These are phyloP conservation scores for Chrysolina oricalcia DNA, from an alignment of 2,888 invertebrate species.

Conservation along the genomic window DNA sequence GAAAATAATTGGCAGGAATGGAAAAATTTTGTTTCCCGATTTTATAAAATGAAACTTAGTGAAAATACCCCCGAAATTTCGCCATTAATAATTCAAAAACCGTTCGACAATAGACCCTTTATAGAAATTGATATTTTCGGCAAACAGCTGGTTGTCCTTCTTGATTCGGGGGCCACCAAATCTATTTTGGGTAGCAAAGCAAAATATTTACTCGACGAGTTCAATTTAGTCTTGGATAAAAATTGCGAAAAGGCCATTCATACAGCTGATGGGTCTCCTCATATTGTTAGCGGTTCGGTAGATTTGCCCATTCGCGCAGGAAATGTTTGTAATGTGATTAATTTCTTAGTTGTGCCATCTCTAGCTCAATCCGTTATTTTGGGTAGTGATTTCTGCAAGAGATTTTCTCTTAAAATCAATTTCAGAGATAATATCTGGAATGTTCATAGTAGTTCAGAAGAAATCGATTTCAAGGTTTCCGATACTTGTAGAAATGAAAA, in stretches of 20 bases:
- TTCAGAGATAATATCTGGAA: conserved; percentile 29
- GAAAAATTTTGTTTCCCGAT: background rate
- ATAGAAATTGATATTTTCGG: conserved; percentile 29
- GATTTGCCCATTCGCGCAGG: conserved; percentile 20
- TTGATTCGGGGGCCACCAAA: conserved; percentile 28
- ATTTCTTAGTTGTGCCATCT: conserved; percentile 29
- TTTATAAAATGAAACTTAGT: conserved; percentile 7
- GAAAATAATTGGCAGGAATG: conserved; percentile 30
- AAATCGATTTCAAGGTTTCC: background rate
- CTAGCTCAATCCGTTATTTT: conserved; percentile 21
- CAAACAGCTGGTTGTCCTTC: conserved; percentile 12
- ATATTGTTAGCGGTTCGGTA: conserved; percentile 15
- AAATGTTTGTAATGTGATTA: conserved; percentile 31
- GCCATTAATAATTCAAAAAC: conserved; percentile 17
- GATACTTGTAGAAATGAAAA: background rate
- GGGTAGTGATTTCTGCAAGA: conserved; percentile 28
- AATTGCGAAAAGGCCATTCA: conserved; percentile 12
- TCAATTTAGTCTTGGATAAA: conserved; percentile 15
- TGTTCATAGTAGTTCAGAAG: conserved; percentile 1
- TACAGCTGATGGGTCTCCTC: conserved; percentile 28
- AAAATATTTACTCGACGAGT: conserved; percentile 12
- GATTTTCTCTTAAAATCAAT: conserved; percentile 21
- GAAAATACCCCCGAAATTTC: conserved; percentile 6
- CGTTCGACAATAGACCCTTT: conserved; percentile 27
- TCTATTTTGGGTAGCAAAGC: conserved; percentile 10